Evolutionary conservation across 2,888 invertebrate species (phyloP).

Genomic region (Sarcophaga carnaria): DNA sequence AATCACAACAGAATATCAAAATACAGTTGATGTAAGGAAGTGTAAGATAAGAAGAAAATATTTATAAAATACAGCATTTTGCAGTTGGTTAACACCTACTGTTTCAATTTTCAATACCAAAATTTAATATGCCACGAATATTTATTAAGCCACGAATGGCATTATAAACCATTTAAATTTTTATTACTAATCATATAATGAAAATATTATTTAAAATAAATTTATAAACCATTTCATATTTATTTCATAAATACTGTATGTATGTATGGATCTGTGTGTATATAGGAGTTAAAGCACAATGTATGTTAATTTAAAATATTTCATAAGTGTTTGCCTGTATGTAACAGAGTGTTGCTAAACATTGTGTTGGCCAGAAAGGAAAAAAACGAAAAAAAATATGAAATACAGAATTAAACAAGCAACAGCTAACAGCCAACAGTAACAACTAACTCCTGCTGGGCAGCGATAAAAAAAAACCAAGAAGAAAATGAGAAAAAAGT

Average conservation of each 20-base stretch:
- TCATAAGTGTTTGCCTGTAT: slow-evolving; percentile 63
- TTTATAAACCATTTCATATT: not conserved
- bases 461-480: slow-evolving; percentile 4
- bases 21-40: no score
- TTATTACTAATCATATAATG: not conserved
- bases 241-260: not conserved
- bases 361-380: slow-evolving; percentile 50
- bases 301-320: slow-evolving; percentile 65
- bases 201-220: not conserved
- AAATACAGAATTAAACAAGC: not conserved
- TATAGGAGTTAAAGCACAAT: slow-evolving; percentile 46
- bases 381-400: slow-evolving; percentile 8
- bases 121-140: not conserved
- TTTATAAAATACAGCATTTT: no score
- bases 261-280: not conserved
- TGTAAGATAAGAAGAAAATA: no score
- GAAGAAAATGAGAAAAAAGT: slow-evolving; percentile 22
- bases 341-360: slow-evolving; percentile 63
- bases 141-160: not conserved
- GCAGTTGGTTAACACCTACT: not conserved
- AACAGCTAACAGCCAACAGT: slow-evolving; percentile 23
- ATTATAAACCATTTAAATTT: not conserved
- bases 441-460: slow-evolving; percentile 61
- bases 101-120: no score
- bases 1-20: no score